Conservation (phyloP, 2,888 invertebrate genomes). For the Lasioglossum marginatum region DNA sequence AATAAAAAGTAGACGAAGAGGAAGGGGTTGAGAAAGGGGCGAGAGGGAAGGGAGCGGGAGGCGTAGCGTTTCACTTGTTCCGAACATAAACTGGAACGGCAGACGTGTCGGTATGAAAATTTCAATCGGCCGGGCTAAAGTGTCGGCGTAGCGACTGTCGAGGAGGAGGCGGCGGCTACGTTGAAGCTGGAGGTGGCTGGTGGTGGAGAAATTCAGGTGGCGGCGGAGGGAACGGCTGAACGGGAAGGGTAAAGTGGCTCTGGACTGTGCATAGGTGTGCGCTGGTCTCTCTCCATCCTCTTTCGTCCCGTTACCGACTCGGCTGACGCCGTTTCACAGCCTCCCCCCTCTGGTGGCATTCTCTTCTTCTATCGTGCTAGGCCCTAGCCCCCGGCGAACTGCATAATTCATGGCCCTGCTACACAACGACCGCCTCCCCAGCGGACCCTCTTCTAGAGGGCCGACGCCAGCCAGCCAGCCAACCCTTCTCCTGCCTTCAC, state of each 20-base stretch:
- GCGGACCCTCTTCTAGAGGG: constrained; percentile 69
- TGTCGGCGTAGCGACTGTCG: constrained; percentile 66
- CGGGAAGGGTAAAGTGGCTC: constrained; percentile 70
- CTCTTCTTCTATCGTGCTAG: constrained; percentile 64
- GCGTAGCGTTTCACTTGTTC: constrained; percentile 69
- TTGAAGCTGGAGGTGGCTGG: constrained; percentile 52
- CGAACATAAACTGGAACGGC: constrained; percentile 75
- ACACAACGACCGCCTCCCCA: constrained; percentile 69
- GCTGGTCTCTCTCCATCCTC: constrained; percentile 38
- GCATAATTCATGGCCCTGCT: constrained; percentile 83
- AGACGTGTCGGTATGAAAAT: constrained; percentile 81
- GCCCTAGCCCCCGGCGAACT: constrained; percentile 81
- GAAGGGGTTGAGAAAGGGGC: constrained; percentile 5
- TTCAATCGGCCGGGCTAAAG: constrained; percentile 77
- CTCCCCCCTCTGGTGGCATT: constrained; percentile 48
- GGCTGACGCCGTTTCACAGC: constrained; percentile 51
- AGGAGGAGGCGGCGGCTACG: constrained; percentile 32
- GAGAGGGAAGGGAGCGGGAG: constrained; percentile 24
- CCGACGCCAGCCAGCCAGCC: constrained; percentile 56
- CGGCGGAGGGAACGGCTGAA: constrained; percentile 60
- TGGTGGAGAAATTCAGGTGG: constrained; percentile 65
- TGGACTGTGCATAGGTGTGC: constrained; percentile 64
- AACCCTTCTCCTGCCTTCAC: constrained; percentile 54
- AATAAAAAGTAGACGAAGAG: neutral
- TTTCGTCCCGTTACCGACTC: constrained; percentile 44